These are phyloP conservation scores for Chelonia mydas DNA, from an alignment of 2,797 vertebrate genomes.

Conservation along the genomic window DNA sequence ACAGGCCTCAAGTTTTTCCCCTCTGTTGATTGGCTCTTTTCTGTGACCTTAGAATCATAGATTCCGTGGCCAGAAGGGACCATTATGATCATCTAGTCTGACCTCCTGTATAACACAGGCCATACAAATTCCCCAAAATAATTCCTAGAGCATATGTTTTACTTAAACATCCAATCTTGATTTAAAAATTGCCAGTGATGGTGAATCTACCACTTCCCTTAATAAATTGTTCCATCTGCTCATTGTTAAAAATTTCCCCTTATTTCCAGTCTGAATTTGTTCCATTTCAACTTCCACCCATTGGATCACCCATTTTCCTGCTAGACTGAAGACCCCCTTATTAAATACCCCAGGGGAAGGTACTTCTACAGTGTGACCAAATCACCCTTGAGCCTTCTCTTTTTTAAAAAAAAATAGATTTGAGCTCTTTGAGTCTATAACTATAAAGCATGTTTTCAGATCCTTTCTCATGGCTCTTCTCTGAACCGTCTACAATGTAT, in stretches of 20 bases:
- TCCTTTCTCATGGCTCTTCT: not conserved
- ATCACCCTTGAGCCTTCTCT: not conserved
- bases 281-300: not conserved
- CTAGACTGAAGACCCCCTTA: not conserved
- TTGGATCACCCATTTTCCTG: not conserved
- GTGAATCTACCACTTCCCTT: no score
- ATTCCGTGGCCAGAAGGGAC: not conserved
- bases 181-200: not conserved
- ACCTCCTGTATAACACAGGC: not conserved
- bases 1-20: not conserved
- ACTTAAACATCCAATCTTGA: not conserved
- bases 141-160: not conserved
- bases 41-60: not conserved
- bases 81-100: not conserved
- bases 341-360: not conserved
- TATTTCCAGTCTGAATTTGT: not conserved
- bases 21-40: not conserved
- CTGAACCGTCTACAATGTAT: not conserved
- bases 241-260: not conserved
- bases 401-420: not conserved
- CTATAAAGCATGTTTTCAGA: not conserved
- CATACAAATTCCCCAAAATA: not conserved
- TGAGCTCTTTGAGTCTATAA: no score
- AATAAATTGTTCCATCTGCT: no score
- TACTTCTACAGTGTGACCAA: not conserved